phyloP scores from a whole-genome alignment of 1,140 invertebrate genomes.

The Leptopilina clavipes region DNA sequence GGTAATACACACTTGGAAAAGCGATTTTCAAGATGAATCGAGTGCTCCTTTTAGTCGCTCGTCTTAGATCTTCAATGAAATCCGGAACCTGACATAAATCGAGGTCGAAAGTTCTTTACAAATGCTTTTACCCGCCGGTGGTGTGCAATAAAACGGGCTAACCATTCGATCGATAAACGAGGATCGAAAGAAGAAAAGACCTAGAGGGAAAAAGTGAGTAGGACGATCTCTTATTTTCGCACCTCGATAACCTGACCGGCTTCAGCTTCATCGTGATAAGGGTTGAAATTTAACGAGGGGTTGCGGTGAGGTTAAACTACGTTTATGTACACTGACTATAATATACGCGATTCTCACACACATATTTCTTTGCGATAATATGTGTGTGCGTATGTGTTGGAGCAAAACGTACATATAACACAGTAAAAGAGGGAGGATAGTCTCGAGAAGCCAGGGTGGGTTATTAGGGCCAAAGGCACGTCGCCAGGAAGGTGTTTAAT shows the following conservation, averaged over 20 bases:
- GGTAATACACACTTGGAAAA: background rate
- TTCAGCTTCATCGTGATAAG: constrained; percentile 62
- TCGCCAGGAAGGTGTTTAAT: constrained; percentile 72
- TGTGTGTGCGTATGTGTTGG: constrained; percentile 15
- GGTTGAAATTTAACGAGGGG: constrained; percentile 69
- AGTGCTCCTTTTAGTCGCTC: constrained; percentile 23
- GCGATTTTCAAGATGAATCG: constrained; percentile 25
- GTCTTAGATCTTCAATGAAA: constrained; percentile 24
- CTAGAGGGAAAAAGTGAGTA: constrained; percentile 12
- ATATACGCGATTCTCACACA: constrained; percentile 30
- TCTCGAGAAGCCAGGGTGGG: constrained; percentile 51
- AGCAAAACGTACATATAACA: constrained; percentile 12
- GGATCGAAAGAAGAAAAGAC: constrained; percentile 34
- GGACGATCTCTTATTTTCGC: constrained; percentile 61
- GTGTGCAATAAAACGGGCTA: constrained; percentile 27
- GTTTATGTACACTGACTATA: constrained; percentile 52
- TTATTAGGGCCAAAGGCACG: constrained; percentile 65
- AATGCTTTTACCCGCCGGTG: constrained; percentile 1
- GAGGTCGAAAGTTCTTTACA: constrained; percentile 32
- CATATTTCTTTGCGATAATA: constrained; percentile 15
- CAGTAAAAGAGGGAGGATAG: constrained; percentile 40
- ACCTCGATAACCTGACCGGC: constrained; percentile 59
- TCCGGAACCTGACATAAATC: constrained; percentile 24
- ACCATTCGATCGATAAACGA: constrained; percentile 22
- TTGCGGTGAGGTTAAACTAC: constrained; percentile 63